phyloP scores from a whole-genome alignment of 2,797 vertebrate species.

The Ceyx erithaca region DNA sequence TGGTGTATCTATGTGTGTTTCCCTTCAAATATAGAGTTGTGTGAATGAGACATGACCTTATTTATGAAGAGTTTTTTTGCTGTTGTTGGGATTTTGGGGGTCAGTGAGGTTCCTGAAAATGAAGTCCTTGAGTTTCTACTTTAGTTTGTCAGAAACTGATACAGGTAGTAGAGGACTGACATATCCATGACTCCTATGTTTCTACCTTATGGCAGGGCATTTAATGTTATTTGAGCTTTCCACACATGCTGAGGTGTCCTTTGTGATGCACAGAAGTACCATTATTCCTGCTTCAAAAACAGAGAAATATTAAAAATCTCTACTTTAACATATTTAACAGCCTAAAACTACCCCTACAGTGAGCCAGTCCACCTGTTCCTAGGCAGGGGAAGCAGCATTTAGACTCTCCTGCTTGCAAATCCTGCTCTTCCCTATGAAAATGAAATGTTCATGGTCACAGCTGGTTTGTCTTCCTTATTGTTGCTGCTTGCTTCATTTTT shows the following conservation, averaged over 20 bases:
- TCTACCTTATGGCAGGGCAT: neutral
- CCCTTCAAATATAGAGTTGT: neutral
- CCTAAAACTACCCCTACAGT: neutral
- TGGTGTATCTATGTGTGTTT: neutral
- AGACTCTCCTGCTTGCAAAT: neutral
- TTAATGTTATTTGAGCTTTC: neutral
- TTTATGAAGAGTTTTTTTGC: neutral
- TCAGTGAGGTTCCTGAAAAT: neutral
- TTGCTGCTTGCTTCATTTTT: constrained; percentile 13
- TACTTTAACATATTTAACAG: neutral
- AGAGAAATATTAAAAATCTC: neutral
- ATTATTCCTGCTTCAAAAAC: neutral
- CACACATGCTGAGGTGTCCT: neutral
- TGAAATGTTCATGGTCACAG: neutral
- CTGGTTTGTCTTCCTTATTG: constrained; percentile 43
- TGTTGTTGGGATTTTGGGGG: neutral
- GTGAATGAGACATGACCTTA: neutral
- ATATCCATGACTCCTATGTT: neutral
- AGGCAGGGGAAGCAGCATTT: neutral
- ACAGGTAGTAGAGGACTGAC: neutral
- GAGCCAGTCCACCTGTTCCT: fast-evolving
- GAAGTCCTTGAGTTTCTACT: neutral
- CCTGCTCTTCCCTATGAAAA: neutral
- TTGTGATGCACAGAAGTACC: neutral
- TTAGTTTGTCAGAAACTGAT: neutral